Percentiles rank a stretch among this genome's conserved stretches.
Conservation (phyloP, 2,888 invertebrate genomes). For the Tortrix viridana region DNA sequence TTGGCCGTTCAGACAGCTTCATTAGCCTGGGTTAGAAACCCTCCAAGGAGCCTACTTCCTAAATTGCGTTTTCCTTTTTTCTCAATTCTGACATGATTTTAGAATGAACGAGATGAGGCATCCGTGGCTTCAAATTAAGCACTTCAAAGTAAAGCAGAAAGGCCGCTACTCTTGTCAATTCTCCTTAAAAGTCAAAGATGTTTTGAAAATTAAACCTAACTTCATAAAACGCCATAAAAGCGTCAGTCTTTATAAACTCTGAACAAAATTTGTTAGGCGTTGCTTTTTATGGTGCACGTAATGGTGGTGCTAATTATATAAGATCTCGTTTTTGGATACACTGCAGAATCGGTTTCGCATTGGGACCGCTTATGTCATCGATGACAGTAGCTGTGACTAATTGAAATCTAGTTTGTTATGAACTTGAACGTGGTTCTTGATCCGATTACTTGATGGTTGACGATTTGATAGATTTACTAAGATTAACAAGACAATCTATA, state of each 20-base stretch:
- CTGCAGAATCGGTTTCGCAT: constrained; percentile 4
- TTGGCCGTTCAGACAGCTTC: constrained; percentile 60
- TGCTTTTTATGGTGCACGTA: neutral
- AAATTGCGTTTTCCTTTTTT: no score
- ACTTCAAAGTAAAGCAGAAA: no score
- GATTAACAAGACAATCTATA: no score
- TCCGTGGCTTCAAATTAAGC: no score
- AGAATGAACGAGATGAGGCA: no score
- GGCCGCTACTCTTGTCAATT: constrained; percentile 53
- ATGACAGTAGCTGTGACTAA: constrained; percentile 7
- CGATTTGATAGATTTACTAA: neutral
- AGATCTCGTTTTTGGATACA: constrained; percentile 11
- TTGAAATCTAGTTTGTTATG: neutral
- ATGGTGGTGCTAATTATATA: neutral
- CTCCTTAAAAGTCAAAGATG: constrained; percentile 20
- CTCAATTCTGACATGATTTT: no score
- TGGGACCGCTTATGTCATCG: constrained; percentile 29
- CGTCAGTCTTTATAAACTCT: constrained; percentile 25
- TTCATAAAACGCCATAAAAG: constrained; percentile 17
- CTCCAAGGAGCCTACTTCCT: constrained; percentile 38
- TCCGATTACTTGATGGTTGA: neutral
- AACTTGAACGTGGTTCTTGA: constrained; percentile 16
- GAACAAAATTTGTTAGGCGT: neutral
- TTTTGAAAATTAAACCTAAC: constrained; percentile 39
- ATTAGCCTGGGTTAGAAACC: constrained; percentile 58